A percentile compares a stretch with the other conserved stretches of the same genome.
phyloP scores from a whole-genome alignment of 2,888 invertebrate genomes.

The Sphaerophoria taeniata region DNA sequence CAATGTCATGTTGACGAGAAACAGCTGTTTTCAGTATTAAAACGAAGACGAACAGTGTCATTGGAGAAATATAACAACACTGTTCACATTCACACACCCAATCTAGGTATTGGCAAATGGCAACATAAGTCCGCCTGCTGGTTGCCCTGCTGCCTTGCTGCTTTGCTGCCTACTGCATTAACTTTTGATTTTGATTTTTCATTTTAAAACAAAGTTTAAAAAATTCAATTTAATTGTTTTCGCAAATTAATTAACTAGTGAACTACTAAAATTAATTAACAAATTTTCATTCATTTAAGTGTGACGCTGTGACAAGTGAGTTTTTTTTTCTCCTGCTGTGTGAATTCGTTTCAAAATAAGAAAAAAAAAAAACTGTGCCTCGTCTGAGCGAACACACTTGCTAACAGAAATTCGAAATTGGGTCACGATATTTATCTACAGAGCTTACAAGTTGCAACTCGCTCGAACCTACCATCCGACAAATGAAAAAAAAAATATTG shows the following conservation, averaged over 20 bases:
- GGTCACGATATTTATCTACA: constrained; percentile 75
- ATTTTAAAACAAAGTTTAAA: constrained; percentile 52
- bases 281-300: constrained; percentile 49
- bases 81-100: constrained; percentile 63
- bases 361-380: constrained; percentile 57
- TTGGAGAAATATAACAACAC: constrained; percentile 22
- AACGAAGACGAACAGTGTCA: neutral
- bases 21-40: neutral
- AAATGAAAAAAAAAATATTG: neutral
- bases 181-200: constrained; percentile 67
- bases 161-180: constrained; percentile 68
- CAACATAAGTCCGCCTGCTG: constrained; percentile 71
- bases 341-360: constrained; percentile 65
- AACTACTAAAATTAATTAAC: constrained; percentile 48
- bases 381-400: constrained; percentile 62
- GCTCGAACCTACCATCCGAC: constrained; percentile 59
- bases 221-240: constrained; percentile 52
- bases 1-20: neutral
- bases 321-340: constrained; percentile 7
- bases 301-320: constrained; percentile 55
- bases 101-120: constrained; percentile 73
- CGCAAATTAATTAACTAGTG: constrained; percentile 21
- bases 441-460: constrained; percentile 66
- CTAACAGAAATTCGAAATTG: constrained; percentile 77
- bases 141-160: constrained; percentile 53